Base-by-base conservation (phyloP, 2,797 vertebrate species). In the Xyrichtys novacula region DNA sequence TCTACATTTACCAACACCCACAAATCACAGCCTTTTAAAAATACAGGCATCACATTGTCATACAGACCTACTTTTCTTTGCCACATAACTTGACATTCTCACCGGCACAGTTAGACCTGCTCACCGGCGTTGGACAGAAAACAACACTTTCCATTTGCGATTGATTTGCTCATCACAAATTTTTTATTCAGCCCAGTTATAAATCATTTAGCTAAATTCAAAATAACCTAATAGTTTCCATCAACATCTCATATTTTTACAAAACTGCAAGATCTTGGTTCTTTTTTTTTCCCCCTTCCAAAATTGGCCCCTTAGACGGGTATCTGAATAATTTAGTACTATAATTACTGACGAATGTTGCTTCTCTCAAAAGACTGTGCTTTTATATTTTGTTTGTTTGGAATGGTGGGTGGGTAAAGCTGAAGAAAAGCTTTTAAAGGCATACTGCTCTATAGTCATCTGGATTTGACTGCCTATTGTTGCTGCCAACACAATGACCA, bases 401-500 rank as follows among this genome's bases (percentile, higher is more conserved):
- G 47, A 54, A 58, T 19, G 25, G 8, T 48, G 9, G 7, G 34
- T 46, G 59, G 34, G 36, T 19, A 22, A 47, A 20, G 20, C 58
- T 26, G 14, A 31, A 40, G 56, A 42, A 38, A 57, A 62, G 58
- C 64, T 54, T n/a, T n/a, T 16, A 10, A 36, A 54, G 22, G n/a
- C n/a, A 28, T 31, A 17, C 56, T 57, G 49, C 47, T 54, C 46
- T 48, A 12, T 12, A 63, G 73, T 80, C 77, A 47, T 47, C 83
- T 86, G 86, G 87, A 84, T 65, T 32, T 87, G 74, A 80, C 79
- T 68, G 59, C 71, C 31, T 20, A 4, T 76, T 70, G 58, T 57
- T 70, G 76, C 68, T 56, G 75, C 55, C 65, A n/a, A 42, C 72
- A 71, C 76, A 82, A 75, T 85, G 82, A 84, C 74, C 83, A 71